Base-by-base conservation (phyloP, 2,888 invertebrate genomes). In the Andrena fulva region DNA sequence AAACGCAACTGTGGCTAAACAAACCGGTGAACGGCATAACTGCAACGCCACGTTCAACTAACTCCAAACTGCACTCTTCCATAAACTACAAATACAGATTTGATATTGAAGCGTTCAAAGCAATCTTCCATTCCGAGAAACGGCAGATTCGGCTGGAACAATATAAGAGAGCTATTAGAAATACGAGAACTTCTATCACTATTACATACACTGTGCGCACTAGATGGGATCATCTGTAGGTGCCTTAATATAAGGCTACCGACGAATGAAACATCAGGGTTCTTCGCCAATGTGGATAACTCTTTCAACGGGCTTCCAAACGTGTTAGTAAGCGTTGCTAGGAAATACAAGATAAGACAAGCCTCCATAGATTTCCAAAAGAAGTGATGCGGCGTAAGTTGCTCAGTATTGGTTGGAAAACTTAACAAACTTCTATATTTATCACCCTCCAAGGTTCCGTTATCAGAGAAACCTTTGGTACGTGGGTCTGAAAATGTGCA, bases 1-100 rank as follows among this genome's bases (percentile, higher is more conserved):
- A 97, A 83, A 96, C 95, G 94, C 99, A 99, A 0, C 98, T 97
- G 93, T 99, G 99, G 94, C 99, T 98, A 42, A 98, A 93, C 72
- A 98, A 94, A 92, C 97, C 97, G 63, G 96, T 94, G 89, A 97
- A 97, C 1, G 97, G 96, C 94, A 97, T 97, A 5, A 97, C 96
- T 7, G 96, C 98, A 77, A 96, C 95, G 0, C 96, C 97, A 74
- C 96, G 95, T 82, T 95, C 95, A 4, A 89, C 85, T 52, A 84
- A 87, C 29, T 92, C 91, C 56, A 92, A 90, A 67, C 67, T 76
- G 35, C 76, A 74, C 66, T 85, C 86, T 80, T 93, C 93, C 3
- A 35, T 16, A 35, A 89, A 78, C 92, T 92, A 42, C 4, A 87
- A 79, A 70, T 64, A 76, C 8, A 6, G 71, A 54, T 54, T 24